Evolutionary conservation across 2,113 vertebrate species (phyloP), one percentile per base, ranked within the genome.

Genomic region (Echinops telfairi): DNA sequence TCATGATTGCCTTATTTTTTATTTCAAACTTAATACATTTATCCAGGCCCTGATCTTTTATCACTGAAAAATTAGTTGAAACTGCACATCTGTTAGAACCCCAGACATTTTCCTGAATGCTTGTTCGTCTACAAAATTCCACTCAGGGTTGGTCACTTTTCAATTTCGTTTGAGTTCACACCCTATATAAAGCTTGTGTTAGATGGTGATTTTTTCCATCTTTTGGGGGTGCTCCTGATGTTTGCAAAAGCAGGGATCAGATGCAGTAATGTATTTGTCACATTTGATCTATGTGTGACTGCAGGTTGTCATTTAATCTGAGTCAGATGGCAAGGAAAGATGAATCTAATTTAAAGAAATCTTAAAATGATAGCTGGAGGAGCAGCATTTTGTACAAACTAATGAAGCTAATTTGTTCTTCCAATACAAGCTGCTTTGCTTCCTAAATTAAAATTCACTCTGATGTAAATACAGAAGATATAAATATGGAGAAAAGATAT

Each of bases 361-460:
- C 76, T 84, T 71, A 70, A 40, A 94, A 86, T 22, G 43, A 60
- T 94, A 62, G 79, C 94, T 88, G 82, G 86, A 92, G 68, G 38
- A 86, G 25, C 77, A 93, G 90, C 86, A 85, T 95, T 96, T 91
- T 96, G 78, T 87, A 81, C 92, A 58, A 94, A 81, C 90, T 95
- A 95, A 94, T 93, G 94, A 97, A 93, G 90, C 89, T 96, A 95
- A 96, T 95, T 95, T 95, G 94, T 92, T 92, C 96, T 95, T 96
- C 89, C 97, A 95, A 95, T 95, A 95, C 81, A 93, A 95, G 86
- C 95, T 88, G 84, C 93, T 90, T 88, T 88, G 86, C 70, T 95
- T 93, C 90, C 93, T 95, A 95, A 95, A 94, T 97, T 96, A 92
- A 96, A 96, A 96, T 95, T 95, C 96, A 92, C 77, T 94, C 94